Conservation (phyloP, 2,797 vertebrate genomes). For the Fringilla coelebs region DNA sequence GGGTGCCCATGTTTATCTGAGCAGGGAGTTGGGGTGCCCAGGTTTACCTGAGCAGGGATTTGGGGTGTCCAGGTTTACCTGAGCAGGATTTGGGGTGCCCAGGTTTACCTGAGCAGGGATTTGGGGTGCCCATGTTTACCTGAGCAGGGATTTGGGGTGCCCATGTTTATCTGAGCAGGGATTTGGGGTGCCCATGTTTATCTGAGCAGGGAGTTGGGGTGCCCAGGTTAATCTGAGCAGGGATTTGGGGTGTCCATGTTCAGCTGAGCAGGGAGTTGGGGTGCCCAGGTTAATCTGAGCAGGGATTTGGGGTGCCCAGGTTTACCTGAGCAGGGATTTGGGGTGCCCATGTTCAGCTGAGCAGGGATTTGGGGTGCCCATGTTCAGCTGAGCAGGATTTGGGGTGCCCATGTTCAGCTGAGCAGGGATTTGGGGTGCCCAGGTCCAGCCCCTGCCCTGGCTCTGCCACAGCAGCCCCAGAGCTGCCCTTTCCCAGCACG, state of each 20-base stretch:
- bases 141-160: neutral
- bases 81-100: too few species aligned
- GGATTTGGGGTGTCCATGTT: too few species aligned
- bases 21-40: neutral
- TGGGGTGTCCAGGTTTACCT: neutral
- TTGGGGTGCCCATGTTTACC: neutral
- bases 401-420: neutral
- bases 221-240: too few species aligned
- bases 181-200: neutral
- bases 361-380: too few species aligned
- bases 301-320: too few species aligned
- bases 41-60: neutral
- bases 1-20: too few species aligned
- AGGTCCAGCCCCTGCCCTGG: neutral
- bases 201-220: neutral
- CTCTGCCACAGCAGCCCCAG: neutral
- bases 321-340: too few species aligned
- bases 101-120: neutral
- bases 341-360: too few species aligned
- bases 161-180: neutral
- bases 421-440: neutral
- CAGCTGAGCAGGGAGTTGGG: too few species aligned
- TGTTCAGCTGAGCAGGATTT: too few species aligned
- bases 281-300: too few species aligned
- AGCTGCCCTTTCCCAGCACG: neutral